Base-by-base conservation (phyloP, 1,140 invertebrate species). In the Papilio dardanus region DNA sequence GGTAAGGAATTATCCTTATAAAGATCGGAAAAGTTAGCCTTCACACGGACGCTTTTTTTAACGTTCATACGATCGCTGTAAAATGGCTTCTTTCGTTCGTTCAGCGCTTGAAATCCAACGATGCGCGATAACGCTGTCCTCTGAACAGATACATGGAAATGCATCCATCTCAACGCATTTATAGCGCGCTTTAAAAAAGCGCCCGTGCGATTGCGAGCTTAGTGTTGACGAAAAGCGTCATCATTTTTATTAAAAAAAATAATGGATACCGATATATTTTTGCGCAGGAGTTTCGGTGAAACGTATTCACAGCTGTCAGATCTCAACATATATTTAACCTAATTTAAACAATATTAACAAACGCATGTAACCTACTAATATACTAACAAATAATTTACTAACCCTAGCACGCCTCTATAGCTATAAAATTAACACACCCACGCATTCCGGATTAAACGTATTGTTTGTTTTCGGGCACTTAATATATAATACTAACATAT, bases 321-420 rank as follows among this genome's bases (percentile, higher is more conserved):
- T 62, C 54, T 62, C 54, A 62, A 62, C 24, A 14, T 62, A 62
- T 62, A 62, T 28, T n/a, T 62, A 30, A 46, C 19, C 42, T 46
- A n/a, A 46, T 19, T 19, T 19, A 19, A 46, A 6, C 10, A 37
- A 37, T 37, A 12, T 12, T 46, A 19, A 46, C 42, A 19, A 46
- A 46, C 16, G 42, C 16, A 46, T 37, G 35, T 37, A 37, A 37
- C 35, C 10, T 46, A 46, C 42, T 46, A 46, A 46, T 19, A 46
- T 3, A 19, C 42, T 46, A n/a, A 46, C 16, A 6, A 19, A 7
- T 46, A 19, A 46, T 46, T 6, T 7, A 1, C 42, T 5, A 46
- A 46, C 8, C 2, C 35, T 37, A 46, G 16, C 42, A 46, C 42
- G 16, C 42, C 5, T 46, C 5, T 16, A 19, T 46, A 46, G 42